Evolutionary conservation across 2,888 invertebrate species (phyloP), one percentile per base, ranked within the genome.

Genomic region (Acronicta leporina): DNA sequence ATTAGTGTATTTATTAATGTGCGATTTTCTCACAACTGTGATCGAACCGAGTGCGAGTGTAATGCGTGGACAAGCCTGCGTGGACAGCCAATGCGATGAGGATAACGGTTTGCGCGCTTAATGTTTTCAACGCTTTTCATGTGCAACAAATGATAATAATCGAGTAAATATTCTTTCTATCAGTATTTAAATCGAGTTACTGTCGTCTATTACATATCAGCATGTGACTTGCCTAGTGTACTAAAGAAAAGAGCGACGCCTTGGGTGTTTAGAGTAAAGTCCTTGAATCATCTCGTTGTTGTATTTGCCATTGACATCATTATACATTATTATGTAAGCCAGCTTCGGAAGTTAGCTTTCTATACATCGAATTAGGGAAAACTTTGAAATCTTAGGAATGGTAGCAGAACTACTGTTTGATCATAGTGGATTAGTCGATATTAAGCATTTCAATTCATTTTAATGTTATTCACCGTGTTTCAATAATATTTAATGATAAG

Each of bases 161-260:
- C 63, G 66, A 74, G 61, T 68, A 58, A 89, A 89, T 88, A 87
- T 87, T 84, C 83, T 86, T 76, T 79, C 81, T 87, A 90, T 88
- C 92, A 92, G 90, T 92, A 92, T 91, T 91, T 86, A 84, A 89
- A 88, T 87, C 87, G 84, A 87, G 86, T 87, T 87, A 90, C 88
- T 89, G 86, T 90, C 87, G 82, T 90, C 86, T 88, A 87, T 90
- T 92, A 94, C 94, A 94, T 94, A 94, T 94, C 94, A 94, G 89
- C 87, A 87, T 89, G 92, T 92, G 93, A 92, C 92, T 92, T 92
- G 90, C 86, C 84, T 91, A 92, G 88, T 85, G 84, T 87, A 87
- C 85, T 88, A 86, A 84, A 73, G 68, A 85, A 86, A 81, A 84
- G 86, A 87, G 81, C 79, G 82, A 83, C 86, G 87, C 88, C 87